Evolutionary conservation across 1,140 invertebrate genomes (phyloP).

Genomic region (Homalodisca vitripennis): DNA sequence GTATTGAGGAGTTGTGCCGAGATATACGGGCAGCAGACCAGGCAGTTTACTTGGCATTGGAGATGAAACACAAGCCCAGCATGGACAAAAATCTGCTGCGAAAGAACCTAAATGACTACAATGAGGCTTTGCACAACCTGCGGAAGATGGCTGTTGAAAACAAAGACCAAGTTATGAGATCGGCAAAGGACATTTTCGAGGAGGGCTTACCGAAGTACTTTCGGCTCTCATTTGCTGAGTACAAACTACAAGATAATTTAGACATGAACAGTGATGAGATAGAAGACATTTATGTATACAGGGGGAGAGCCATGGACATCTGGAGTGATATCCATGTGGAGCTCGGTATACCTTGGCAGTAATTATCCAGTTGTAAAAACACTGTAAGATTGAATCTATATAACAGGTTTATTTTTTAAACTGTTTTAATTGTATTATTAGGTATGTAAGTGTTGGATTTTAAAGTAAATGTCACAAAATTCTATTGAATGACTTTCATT

Average conservation of each 20-base stretch:
- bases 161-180: not conserved
- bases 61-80: not conserved
- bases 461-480: no score
- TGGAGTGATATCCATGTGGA: not conserved
- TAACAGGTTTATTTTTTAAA: no score
- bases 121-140: not conserved
- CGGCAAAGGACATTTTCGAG: not conserved
- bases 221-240: not conserved
- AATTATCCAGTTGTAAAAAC: no score
- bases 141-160: not conserved
- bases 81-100: not conserved
- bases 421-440: no score
- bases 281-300: not conserved
- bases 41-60: constrained; percentile 1
- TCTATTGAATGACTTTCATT: no score
- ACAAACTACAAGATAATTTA: constrained; percentile 4
- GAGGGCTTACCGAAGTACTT: constrained; percentile 1
- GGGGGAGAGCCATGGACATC: not conserved
- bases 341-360: not conserved
- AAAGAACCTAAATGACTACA: constrained; percentile 3
- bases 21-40: not conserved
- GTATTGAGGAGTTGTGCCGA: not conserved
- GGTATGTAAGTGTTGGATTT: no score
- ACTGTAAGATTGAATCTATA: no score
- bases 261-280: constrained; percentile 11